A percentile compares a stretch with the other conserved stretches of the same genome.
These are phyloP conservation scores for Sarcophaga bullata DNA, from an alignment of 1,140 invertebrate species.

Conservation along the genomic window DNA sequence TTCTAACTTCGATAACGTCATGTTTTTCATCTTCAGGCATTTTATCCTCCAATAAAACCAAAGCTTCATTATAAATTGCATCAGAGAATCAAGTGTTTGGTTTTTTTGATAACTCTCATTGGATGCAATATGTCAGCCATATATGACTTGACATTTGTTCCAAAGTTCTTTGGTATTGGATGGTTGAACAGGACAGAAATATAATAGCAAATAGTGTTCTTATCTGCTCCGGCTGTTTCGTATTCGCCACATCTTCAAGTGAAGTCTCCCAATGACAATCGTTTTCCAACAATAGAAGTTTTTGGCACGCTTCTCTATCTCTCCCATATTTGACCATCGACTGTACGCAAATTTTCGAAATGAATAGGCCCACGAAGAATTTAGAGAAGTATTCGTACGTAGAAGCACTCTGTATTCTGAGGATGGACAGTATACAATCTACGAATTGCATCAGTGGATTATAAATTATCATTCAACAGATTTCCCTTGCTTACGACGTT, in stretches of 20 bases:
- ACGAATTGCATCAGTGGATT: too few relatives aligned
- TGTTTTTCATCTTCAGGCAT: conserved; percentile 51
- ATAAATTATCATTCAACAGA: too few relatives aligned
- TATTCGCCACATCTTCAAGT: conserved; percentile 54
- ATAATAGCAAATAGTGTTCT: conserved; percentile 65
- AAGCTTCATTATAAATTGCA: conserved; percentile 55
- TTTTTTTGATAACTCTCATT: conserved; percentile 56
- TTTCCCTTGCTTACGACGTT: too few relatives aligned
- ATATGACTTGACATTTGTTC: conserved; percentile 59
- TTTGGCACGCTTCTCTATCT: conserved; percentile 65
- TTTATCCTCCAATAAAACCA: conserved; percentile 61
- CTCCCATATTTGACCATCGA: too few relatives aligned
- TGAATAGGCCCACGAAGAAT: too few relatives aligned
- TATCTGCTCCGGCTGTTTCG: conserved; percentile 60
- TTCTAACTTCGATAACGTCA: conserved; percentile 52
- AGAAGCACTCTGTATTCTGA: too few relatives aligned
- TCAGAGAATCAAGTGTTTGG: conserved; percentile 39
- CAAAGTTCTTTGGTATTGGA: conserved; percentile 57
- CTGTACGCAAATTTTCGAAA: too few relatives aligned
- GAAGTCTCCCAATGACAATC: conserved; percentile 59
- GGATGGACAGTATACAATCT: too few relatives aligned
- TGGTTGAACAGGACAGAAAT: conserved; percentile 53
- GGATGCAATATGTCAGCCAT: conserved; percentile 52
- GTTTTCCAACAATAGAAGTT: conserved; percentile 60
- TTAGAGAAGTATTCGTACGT: too few relatives aligned